phyloP scores from a whole-genome alignment of 2,888 invertebrate species.

The Dendrolimus houi region DNA sequence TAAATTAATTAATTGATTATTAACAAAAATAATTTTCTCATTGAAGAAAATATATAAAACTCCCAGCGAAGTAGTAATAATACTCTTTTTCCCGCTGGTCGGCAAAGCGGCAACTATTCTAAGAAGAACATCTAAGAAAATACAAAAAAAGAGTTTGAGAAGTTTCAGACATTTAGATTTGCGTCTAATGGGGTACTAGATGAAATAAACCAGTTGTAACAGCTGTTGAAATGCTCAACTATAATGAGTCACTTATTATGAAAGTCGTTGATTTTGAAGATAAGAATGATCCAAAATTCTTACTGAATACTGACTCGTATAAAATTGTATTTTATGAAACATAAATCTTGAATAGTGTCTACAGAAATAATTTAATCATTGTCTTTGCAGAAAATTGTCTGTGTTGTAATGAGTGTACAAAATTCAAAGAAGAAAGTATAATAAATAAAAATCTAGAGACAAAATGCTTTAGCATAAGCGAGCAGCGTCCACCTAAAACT shows the following conservation, averaged over 20 bases:
- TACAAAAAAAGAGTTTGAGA: constrained; percentile 21
- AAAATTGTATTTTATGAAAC: too few relatives aligned
- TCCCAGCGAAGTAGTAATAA: constrained; percentile 42
- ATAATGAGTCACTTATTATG: not conserved
- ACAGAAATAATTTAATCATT: not conserved
- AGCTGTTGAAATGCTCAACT: constrained; percentile 5
- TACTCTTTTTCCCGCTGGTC: constrained; percentile 46
- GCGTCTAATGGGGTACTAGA: constrained; percentile 13
- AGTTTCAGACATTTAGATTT: constrained; percentile 21
- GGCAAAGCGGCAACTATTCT: constrained; percentile 55
- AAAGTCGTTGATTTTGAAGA: not conserved
- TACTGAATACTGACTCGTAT: not conserved
- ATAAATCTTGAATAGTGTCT: not conserved
- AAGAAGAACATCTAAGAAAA: constrained; percentile 34
- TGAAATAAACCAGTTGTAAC: not conserved
- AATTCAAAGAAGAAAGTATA: constrained; percentile 26
- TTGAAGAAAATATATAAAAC: constrained; percentile 33
- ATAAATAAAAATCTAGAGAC: constrained; percentile 41
- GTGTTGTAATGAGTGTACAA: constrained; percentile 25
- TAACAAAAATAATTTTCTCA: constrained; percentile 15
- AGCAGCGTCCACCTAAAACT: constrained; percentile 70
- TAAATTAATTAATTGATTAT: too few relatives aligned
- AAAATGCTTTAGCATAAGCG: constrained; percentile 73
- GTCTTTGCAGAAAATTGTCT: constrained; percentile 16
- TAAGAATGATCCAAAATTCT: not conserved